These are phyloP conservation scores for Mamestra configurata DNA, from an alignment of 1,140 invertebrate genomes.

Conservation along the genomic window DNA sequence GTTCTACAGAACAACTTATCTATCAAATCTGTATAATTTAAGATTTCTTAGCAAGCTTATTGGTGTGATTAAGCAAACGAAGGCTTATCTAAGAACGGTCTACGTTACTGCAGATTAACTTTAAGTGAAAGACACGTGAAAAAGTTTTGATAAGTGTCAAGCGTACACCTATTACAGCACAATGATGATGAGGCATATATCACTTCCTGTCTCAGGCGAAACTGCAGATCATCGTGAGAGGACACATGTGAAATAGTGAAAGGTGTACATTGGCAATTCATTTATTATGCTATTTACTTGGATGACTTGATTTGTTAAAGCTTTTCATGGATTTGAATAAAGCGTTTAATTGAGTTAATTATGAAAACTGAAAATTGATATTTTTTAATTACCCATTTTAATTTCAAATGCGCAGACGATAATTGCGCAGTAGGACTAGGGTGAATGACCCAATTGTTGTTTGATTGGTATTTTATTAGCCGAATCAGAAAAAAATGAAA, in stretches of 20 bases:
- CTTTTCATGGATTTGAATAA: neutral
- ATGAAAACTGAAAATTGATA: neutral
- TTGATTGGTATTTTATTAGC: neutral
- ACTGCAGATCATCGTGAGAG: slow-evolving; percentile 14
- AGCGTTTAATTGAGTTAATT: neutral
- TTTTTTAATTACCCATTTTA: too few species aligned
- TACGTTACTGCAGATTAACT: neutral
- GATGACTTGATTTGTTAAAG: neutral
- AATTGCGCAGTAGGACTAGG: neutral
- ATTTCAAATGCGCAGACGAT: too few species aligned
- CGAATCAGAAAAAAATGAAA: too few species aligned
- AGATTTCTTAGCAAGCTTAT: neutral
- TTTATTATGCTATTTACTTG: neutral
- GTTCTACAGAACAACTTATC: too few species aligned
- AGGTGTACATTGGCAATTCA: neutral
- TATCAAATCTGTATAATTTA: too few species aligned
- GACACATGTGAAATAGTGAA: slow-evolving; percentile 5
- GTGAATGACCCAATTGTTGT: neutral
- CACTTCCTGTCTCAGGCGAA: neutral
- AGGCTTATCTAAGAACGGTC: neutral
- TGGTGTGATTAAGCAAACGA: neutral
- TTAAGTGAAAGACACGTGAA: slow-evolving; percentile 18
- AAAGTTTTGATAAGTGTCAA: neutral
- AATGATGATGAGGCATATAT: neutral
- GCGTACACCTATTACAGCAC: neutral